Conservation (phyloP, 2,797 vertebrate genomes). For the Cyprinella venusta region DNA sequence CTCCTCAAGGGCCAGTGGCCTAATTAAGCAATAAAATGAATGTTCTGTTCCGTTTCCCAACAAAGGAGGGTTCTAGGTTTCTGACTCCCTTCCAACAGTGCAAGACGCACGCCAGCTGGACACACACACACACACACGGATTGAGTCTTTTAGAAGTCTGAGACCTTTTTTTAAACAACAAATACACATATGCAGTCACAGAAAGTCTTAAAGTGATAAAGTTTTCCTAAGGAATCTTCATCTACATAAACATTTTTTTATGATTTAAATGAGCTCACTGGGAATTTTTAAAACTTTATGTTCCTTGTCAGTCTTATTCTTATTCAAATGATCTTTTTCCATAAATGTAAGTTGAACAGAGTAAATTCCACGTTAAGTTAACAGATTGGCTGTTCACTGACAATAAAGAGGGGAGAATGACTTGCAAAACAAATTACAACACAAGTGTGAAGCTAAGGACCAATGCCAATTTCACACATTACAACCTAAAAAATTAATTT, state of each 20-base stretch:
- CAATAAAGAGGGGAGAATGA: neutral
- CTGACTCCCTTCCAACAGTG: conserved; percentile 55
- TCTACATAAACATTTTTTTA: neutral
- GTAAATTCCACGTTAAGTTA: neutral
- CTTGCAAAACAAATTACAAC: neutral
- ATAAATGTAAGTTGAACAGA: neutral
- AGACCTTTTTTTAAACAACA: neutral
- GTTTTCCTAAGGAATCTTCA: neutral
- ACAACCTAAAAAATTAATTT: neutral
- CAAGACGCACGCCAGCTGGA: conserved; percentile 59
- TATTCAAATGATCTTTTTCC: neutral
- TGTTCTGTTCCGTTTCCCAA: conserved; percentile 61
- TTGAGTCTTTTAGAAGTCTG: conserved; percentile 10
- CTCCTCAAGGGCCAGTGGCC: conserved; percentile 55
- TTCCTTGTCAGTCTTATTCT: neutral
- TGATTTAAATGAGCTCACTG: neutral
- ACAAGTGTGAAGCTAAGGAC: conserved; percentile 13
- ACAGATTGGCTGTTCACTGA: neutral
- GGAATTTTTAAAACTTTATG: neutral
- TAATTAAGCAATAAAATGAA: conserved; percentile 64
- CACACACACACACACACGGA: conserved; percentile 4
- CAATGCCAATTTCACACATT: conserved; percentile 12
- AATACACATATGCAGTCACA: neutral
- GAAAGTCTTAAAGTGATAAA: no score
- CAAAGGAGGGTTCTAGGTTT: conserved; percentile 48